Percentiles rank a stretch among this genome's conserved stretches.
Evolutionary conservation across 2,888 invertebrate species (phyloP).

Genomic region (Troglohyphantes excavatus): DNA sequence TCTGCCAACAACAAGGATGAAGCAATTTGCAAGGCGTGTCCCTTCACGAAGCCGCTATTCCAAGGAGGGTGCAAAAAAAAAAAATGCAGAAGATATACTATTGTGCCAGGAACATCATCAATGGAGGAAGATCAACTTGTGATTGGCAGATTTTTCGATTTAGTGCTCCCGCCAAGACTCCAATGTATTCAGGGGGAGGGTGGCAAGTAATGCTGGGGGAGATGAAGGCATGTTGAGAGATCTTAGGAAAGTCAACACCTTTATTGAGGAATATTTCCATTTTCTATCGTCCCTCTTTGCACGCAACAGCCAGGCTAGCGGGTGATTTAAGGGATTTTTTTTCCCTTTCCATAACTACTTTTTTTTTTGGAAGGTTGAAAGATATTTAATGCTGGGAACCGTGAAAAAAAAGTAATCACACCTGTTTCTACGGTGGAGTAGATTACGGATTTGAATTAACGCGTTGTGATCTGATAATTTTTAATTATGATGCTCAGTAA

Average conservation of each 20-base stretch:
- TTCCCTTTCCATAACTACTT: neutral
- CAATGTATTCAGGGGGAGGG: slow-evolving; percentile 9
- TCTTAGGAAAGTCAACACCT: slow-evolving; percentile 71
- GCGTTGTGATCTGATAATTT: too few species aligned
- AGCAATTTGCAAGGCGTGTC: slow-evolving; percentile 63
- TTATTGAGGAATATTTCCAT: slow-evolving; percentile 30
- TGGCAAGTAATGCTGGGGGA: neutral
- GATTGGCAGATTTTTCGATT: slow-evolving; percentile 51
- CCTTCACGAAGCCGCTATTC: slow-evolving; percentile 43
- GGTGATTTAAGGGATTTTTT: slow-evolving; percentile 24
- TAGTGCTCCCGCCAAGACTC: neutral
- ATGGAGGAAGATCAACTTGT: slow-evolving; percentile 42
- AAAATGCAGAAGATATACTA: slow-evolving; percentile 7
- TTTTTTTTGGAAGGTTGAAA: slow-evolving; percentile 1
- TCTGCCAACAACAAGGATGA: slow-evolving; percentile 48
- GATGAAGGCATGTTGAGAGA: slow-evolving; percentile 6
- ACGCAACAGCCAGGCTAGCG: neutral
- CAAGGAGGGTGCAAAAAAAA: slow-evolving; percentile 5
- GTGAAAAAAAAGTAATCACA: neutral
- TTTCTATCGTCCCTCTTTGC: slow-evolving; percentile 24
- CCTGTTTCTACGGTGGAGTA: too few species aligned
- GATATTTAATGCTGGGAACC: neutral
- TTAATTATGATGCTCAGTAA: too few species aligned
- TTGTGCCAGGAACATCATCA: neutral
- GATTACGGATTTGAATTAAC: too few species aligned